These are phyloP conservation scores for Drosophila lutescens DNA, from an alignment of 2,888 invertebrate species.

Conservation along the genomic window DNA sequence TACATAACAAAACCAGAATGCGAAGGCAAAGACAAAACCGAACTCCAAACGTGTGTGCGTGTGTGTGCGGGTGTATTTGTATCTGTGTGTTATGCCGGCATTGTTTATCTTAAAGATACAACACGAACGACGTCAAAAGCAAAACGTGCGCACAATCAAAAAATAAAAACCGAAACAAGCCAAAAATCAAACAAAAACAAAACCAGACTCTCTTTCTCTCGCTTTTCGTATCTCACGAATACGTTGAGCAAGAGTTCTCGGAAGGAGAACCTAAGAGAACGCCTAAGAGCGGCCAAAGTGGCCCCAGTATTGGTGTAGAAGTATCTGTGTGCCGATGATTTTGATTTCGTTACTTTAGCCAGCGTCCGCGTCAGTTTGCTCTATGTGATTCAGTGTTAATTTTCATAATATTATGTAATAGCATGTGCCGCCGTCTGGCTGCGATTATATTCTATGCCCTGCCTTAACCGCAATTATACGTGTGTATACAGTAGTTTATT, in stretches of 20 bases:
- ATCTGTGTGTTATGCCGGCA: slow-evolving; percentile 71
- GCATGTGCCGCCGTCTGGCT: slow-evolving; percentile 57
- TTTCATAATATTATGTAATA: slow-evolving; percentile 80
- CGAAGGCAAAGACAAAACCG: slow-evolving; percentile 52
- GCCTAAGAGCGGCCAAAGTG: background rate
- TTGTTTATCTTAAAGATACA: slow-evolving; percentile 79
- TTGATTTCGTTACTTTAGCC: slow-evolving; percentile 73
- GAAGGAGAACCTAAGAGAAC: slow-evolving; percentile 23
- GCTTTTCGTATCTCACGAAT: slow-evolving; percentile 2
- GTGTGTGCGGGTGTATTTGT: slow-evolving; percentile 9
- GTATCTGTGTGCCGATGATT: slow-evolving; percentile 59
- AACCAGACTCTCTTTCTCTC: background rate
- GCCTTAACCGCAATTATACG: background rate
- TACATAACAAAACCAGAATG: slow-evolving; percentile 74
- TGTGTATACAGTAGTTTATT: background rate
- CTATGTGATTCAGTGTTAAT: slow-evolving; percentile 77
- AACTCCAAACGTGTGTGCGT: slow-evolving; percentile 23
- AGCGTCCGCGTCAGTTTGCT: slow-evolving; percentile 60
- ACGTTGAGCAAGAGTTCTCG: slow-evolving; percentile 26
- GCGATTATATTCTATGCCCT: background rate
- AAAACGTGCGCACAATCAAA: slow-evolving; percentile 70
- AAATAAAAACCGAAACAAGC: slow-evolving; percentile 45
- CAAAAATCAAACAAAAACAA: slow-evolving; percentile 29
- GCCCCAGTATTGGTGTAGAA: slow-evolving; percentile 5
- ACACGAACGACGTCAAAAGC: slow-evolving; percentile 53